Evolutionary conservation across 2,888 invertebrate genomes (phyloP).

Genomic region (Argynnis bischoffii): DNA sequence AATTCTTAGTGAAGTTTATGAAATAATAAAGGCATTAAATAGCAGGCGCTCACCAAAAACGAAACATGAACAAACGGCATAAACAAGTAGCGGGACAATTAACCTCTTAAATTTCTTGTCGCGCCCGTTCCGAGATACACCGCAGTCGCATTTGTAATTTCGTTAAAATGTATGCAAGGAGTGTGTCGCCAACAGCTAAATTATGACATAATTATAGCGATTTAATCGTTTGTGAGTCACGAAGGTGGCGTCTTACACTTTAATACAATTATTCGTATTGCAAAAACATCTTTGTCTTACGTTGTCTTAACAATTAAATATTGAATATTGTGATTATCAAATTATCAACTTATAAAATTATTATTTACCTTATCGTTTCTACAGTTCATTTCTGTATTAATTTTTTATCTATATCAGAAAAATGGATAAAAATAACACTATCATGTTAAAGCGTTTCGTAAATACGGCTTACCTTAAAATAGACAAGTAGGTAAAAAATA

Average conservation of each 20-base stretch:
- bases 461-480: too few relatives aligned
- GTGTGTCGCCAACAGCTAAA: conserved; percentile 50
- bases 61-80: conserved; percentile 32
- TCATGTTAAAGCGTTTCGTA: too few relatives aligned
- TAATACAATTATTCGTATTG: conserved; percentile 5
- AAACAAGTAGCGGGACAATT: conserved; percentile 38
- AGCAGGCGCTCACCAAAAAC: conserved; percentile 24
- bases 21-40: conserved; percentile 21
- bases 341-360: too few relatives aligned
- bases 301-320: neutral
- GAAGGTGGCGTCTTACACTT: conserved; percentile 34
- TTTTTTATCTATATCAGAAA: too few relatives aligned
- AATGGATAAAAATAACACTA: too few relatives aligned
- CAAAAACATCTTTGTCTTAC: neutral
- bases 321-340: neutral
- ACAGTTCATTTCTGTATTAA: too few relatives aligned
- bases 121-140: conserved; percentile 34
- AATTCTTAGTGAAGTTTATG: neutral
- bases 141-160: conserved; percentile 37
- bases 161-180: conserved; percentile 39
- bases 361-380: too few relatives aligned
- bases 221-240: conserved; percentile 61
- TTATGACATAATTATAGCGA: conserved; percentile 66
- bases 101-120: conserved; percentile 41
- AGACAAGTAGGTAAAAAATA: neutral